Percentiles rank a stretch among this genome's conserved stretches.
Evolutionary conservation across 2,113 vertebrate genomes (phyloP).

Genomic region (Misgurnus anguillicaudatus): DNA sequence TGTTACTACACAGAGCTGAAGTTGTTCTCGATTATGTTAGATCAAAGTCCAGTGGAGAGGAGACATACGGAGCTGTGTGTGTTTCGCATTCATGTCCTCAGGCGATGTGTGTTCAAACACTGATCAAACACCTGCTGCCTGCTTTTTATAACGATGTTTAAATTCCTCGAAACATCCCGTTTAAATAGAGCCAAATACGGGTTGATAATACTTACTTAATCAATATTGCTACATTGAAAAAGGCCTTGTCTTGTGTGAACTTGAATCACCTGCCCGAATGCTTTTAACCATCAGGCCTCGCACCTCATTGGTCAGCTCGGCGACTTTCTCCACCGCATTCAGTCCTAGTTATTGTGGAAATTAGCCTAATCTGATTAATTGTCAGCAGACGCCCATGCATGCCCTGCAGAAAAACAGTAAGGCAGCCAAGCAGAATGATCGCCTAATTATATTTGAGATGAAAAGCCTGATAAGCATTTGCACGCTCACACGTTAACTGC

Average conservation of each 20-base stretch:
- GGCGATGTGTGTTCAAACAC: conserved; percentile 21
- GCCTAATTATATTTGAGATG: conserved; percentile 95
- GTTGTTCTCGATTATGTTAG: conserved; percentile 33
- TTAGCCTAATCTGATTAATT: conserved; percentile 92
- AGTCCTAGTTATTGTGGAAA: conserved; percentile 90
- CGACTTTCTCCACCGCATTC: conserved; percentile 82
- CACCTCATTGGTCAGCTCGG: not conserved
- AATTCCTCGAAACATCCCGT: not conserved
- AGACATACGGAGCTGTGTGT: conserved; percentile 21
- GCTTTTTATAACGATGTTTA: conserved; percentile 15
- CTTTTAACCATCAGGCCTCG: not conserved
- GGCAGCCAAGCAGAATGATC: conserved; percentile 90
- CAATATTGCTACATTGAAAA: not conserved
- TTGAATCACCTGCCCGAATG: conserved; percentile 34
- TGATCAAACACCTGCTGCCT: conserved; percentile 31
- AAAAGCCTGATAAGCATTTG: conserved; percentile 94
- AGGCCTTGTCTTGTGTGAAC: not conserved
- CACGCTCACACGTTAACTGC: conserved; percentile 84
- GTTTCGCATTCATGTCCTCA: conserved; percentile 21
- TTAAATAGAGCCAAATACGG: not conserved
- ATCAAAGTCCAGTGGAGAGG: conserved; percentile 25
- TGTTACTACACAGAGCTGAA: conserved; percentile 14
- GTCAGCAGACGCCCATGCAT: conserved; percentile 83
- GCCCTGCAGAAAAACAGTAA: conserved; percentile 87
- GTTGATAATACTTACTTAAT: conserved; percentile 10